phyloP scores from a whole-genome alignment of 2,797 vertebrate genomes.

The Pristis pectinata region DNA sequence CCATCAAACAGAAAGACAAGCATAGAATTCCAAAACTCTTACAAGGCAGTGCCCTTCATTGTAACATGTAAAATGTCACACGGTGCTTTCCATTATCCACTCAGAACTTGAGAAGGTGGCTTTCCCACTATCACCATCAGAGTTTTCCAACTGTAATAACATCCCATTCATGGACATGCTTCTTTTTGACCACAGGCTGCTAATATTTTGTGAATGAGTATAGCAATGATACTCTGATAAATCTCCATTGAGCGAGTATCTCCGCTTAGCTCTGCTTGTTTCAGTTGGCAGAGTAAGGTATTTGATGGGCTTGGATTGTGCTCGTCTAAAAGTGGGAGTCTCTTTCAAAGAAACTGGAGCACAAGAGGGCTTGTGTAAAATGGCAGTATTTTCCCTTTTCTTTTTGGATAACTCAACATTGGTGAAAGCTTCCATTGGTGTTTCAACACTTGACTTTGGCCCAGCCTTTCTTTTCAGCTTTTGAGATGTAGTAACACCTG shows the following conservation, averaged over 20 bases:
- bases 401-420: constrained; percentile 74
- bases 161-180: constrained; percentile 87
- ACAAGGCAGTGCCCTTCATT: constrained; percentile 56
- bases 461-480: constrained; percentile 81
- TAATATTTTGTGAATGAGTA: constrained; percentile 55
- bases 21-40: constrained; percentile 58
- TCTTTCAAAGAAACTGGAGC: constrained; percentile 57
- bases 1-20: constrained; percentile 59
- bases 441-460: constrained; percentile 59
- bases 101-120: constrained; percentile 73
- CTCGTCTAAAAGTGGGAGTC: constrained; percentile 73
- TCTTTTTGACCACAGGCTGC: constrained; percentile 67
- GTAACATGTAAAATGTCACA: constrained; percentile 60
- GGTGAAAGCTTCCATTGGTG: constrained; percentile 60
- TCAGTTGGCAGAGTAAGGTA: constrained; percentile 83
- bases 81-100: constrained; percentile 88
- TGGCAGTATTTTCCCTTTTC: constrained; percentile 90
- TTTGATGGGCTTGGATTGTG: constrained; percentile 74
- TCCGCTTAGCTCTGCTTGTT: constrained; percentile 64
- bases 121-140: constrained; percentile 60
- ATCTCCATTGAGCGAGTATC: constrained; percentile 79
- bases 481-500: constrained; percentile 62
- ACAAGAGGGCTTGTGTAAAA: constrained; percentile 52
- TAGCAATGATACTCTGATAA: constrained; percentile 60
- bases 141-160: constrained; percentile 64